These are phyloP conservation scores for Stenodema calcarata DNA, from an alignment of 2,888 invertebrate species.

Conservation along the genomic window DNA sequence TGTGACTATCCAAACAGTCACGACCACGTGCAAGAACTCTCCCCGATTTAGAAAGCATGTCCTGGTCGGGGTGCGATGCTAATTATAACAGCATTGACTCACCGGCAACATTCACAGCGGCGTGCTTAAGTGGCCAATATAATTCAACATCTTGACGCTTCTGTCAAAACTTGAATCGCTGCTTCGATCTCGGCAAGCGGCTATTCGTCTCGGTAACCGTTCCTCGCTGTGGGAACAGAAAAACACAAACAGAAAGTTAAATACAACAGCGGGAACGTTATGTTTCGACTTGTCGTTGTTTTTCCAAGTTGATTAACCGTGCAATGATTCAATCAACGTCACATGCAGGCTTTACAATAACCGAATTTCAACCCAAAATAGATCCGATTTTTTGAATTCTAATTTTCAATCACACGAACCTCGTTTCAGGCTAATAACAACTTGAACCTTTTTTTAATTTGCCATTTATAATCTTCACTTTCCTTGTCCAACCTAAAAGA, in stretches of 20 bases:
- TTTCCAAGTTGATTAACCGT: not conserved
- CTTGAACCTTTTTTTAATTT: too few relatives aligned
- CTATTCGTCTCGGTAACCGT: not conserved
- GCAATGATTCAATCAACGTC: too few relatives aligned
- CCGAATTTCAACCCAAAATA: too few relatives aligned
- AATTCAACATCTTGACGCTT: conserved; percentile 11
- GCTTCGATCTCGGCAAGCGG: not conserved
- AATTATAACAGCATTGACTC: conserved; percentile 23
- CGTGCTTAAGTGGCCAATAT: not conserved
- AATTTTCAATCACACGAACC: too few relatives aligned
- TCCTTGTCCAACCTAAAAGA: too few relatives aligned
- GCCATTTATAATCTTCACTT: too few relatives aligned
- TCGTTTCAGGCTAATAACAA: too few relatives aligned
- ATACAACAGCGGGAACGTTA: not conserved
- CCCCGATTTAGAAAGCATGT: not conserved
- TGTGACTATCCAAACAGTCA: not conserved
- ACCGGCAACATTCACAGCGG: not conserved
- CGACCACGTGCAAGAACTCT: conserved; percentile 3
- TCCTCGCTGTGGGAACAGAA: not conserved
- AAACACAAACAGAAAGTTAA: not conserved
- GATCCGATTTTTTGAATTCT: too few relatives aligned
- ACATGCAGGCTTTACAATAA: too few relatives aligned
- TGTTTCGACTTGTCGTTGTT: too few relatives aligned
- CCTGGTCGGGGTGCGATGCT: not conserved
- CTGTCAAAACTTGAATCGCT: not conserved